Evolutionary conservation across 2,888 invertebrate species (phyloP).

Genomic region (Ormia ochracea): DNA sequence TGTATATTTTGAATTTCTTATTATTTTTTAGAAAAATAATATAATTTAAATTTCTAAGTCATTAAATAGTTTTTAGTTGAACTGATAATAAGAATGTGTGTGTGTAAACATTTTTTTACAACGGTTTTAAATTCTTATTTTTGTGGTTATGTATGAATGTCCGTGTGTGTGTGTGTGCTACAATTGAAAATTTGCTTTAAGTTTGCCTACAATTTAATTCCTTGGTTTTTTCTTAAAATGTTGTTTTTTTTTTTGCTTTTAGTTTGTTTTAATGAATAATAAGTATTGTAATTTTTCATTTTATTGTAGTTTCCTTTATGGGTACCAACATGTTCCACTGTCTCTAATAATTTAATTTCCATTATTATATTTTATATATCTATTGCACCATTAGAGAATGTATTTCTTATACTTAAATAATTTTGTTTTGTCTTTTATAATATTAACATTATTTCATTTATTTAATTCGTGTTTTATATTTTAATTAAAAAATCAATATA

Average conservation of each 20-base stretch:
- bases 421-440: conserved; percentile 31
- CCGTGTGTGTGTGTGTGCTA: conserved; percentile 3
- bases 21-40: conserved; percentile 41
- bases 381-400: conserved; percentile 59
- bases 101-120: conserved; percentile 28
- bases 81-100: background rate
- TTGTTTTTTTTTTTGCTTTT: background rate
- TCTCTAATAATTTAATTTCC: conserved; percentile 9
- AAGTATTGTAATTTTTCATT: conserved; percentile 26
- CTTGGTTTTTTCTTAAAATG: no score
- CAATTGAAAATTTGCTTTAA: conserved; percentile 11
- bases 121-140: conserved; percentile 27
- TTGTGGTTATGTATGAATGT: no score
- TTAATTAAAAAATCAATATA: conserved; percentile 60
- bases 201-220: conserved; percentile 38
- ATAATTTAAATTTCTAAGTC: conserved; percentile 13
- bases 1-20: background rate
- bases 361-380: conserved; percentile 30
- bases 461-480: conserved; percentile 12
- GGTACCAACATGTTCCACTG: conserved; percentile 28
- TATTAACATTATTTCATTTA: conserved; percentile 53
- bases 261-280: conserved; percentile 7
- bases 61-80: background rate
- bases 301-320: conserved; percentile 54
- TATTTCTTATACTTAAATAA: conserved; percentile 7